Evolutionary conservation across 2,797 vertebrate species (phyloP).

Genomic region (Microcaecilia unicolor): DNA sequence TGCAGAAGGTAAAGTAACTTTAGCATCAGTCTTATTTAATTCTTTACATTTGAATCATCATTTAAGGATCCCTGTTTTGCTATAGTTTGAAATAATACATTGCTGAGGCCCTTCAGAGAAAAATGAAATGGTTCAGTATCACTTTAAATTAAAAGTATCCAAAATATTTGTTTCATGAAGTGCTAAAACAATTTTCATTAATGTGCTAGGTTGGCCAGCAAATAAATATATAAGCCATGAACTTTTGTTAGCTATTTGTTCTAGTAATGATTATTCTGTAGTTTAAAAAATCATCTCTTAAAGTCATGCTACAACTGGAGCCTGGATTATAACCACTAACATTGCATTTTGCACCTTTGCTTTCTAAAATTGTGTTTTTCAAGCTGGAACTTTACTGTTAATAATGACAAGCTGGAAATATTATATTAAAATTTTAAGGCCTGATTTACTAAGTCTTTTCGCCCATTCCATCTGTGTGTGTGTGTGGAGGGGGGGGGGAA

Average conservation of each 20-base stretch:
- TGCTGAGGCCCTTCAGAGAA: slow-evolving; percentile 7
- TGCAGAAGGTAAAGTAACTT: no score
- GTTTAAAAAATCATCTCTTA: slow-evolving; percentile 14
- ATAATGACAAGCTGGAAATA: slow-evolving; percentile 43
- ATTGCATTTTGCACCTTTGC: slow-evolving; percentile 29
- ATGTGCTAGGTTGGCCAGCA: slow-evolving; percentile 14
- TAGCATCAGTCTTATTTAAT: no score
- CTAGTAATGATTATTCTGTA: slow-evolving; percentile 17
- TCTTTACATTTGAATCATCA: slow-evolving; percentile 13
- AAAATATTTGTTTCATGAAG: slow-evolving; percentile 16
- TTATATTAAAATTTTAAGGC: slow-evolving; percentile 26
- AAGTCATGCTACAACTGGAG: slow-evolving; percentile 36
- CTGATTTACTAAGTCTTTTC: no score
- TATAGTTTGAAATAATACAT: slow-evolving; percentile 21
- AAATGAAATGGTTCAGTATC: no score
- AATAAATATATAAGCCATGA: slow-evolving; percentile 21
- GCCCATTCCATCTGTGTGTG: no score
- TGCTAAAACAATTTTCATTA: slow-evolving; percentile 16
- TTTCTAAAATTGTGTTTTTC: slow-evolving; percentile 30
- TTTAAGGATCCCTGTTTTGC: no score
- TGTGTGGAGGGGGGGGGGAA: no score
- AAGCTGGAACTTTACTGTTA: slow-evolving; percentile 33
- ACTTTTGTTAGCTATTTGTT: slow-evolving; percentile 18
- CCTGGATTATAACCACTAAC: slow-evolving; percentile 18
- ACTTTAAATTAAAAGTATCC: slow-evolving; percentile 33